Conservation (phyloP, 2,888 invertebrate genomes). For the Scaptomyza reducta region DNA sequence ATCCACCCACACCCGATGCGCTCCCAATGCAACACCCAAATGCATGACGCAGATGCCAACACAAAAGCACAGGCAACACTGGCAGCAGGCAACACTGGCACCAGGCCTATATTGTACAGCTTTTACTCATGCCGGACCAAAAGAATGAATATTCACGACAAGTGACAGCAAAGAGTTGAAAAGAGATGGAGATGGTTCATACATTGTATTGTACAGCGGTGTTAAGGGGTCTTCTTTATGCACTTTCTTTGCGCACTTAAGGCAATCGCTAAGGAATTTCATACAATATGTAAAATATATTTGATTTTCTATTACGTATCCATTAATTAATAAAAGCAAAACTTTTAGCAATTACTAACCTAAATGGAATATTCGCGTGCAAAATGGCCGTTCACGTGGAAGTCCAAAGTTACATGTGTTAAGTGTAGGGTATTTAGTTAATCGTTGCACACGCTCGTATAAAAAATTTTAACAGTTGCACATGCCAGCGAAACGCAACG, state of each 20-base stretch:
- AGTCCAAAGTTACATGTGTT: background rate
- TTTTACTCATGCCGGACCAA: conserved; percentile 6
- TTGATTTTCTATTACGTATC: background rate
- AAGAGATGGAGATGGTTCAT: background rate
- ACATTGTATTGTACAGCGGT: background rate
- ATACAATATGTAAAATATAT: conserved; percentile 10
- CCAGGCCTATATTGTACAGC: conserved; percentile 47
- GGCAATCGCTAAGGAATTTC: conserved; percentile 22
- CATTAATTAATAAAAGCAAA: conserved; percentile 5
- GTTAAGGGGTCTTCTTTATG: background rate
- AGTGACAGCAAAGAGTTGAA: conserved; percentile 5
- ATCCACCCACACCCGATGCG: conserved; percentile 18
- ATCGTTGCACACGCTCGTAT: conserved; percentile 42
- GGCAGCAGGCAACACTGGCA: conserved; percentile 21
- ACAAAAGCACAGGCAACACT: conserved; percentile 29
- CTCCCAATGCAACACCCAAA: conserved; percentile 55
- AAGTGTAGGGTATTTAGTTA: conserved; percentile 46
- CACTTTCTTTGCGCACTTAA: conserved; percentile 43
- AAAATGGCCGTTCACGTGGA: conserved; percentile 50
- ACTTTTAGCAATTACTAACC: background rate
- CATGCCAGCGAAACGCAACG: conserved; percentile 59
- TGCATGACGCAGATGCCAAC: conserved; percentile 76
- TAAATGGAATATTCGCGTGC: conserved; percentile 57
- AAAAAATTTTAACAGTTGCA: conserved; percentile 48
- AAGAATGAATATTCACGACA: conserved; percentile 19